Conservation (phyloP, 2,113 vertebrate genomes). For the Physeter macrocephalus region DNA sequence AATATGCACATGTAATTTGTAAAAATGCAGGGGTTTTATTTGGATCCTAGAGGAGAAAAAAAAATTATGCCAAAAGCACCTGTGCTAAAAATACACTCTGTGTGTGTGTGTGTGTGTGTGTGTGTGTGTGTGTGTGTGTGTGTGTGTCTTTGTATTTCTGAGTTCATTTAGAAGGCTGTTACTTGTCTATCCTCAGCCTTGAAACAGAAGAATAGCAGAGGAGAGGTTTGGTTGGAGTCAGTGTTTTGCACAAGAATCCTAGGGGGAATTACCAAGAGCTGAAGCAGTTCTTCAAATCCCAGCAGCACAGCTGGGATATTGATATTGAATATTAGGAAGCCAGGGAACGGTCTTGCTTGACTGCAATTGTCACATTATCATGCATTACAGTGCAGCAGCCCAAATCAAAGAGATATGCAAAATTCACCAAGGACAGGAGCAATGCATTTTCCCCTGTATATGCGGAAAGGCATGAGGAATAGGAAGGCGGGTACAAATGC, state of each 20-base stretch:
- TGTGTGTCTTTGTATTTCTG: background rate
- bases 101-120: background rate
- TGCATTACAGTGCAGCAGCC: conserved; percentile 18
- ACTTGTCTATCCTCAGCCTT: background rate
- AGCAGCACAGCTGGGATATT: conserved; percentile 16
- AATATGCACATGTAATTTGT: background rate
- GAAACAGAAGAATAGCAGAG: background rate
- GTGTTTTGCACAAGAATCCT: background rate
- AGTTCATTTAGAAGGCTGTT: background rate
- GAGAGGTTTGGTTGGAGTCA: background rate
- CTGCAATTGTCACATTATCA: conserved; percentile 37
- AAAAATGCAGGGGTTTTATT: background rate
- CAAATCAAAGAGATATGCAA: conserved; percentile 35
- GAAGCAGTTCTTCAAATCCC: background rate
- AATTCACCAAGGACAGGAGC: conserved; percentile 24
- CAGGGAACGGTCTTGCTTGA: background rate
- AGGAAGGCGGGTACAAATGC: background rate
- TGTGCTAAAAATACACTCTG: background rate
- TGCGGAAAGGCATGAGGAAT: background rate
- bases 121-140: no score
- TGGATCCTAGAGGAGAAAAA: background rate
- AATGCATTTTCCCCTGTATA: background rate
- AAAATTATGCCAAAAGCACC: background rate
- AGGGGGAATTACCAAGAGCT: background rate
- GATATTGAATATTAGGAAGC: background rate